A percentile compares a stretch with the other conserved stretches of the same genome.
These are phyloP conservation scores for Neoascia interrupta DNA, from an alignment of 2,888 invertebrate genomes.

Conservation along the genomic window DNA sequence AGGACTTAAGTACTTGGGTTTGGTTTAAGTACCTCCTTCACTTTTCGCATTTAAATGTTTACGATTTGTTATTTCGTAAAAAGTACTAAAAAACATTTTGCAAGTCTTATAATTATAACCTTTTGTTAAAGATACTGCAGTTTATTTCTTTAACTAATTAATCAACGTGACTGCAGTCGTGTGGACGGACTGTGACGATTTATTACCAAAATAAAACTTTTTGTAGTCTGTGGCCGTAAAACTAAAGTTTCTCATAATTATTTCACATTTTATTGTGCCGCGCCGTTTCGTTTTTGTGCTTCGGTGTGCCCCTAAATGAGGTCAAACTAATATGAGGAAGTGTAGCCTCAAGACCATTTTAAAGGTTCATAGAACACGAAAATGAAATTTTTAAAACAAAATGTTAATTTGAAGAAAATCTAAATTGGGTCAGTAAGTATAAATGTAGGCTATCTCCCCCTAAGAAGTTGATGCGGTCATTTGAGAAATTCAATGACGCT, in stretches of 20 bases:
- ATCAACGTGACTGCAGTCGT: background rate
- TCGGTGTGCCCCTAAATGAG: constrained; percentile 23
- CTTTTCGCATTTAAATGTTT: background rate
- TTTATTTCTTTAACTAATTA: constrained; percentile 4
- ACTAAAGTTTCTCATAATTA: constrained; percentile 39
- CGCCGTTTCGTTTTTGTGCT: constrained; percentile 11
- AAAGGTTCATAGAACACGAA: constrained; percentile 6
- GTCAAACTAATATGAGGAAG: constrained; percentile 41
- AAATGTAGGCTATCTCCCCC: background rate
- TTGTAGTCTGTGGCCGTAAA: constrained; percentile 8
- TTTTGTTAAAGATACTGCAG: background rate
- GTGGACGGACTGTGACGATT: no score
- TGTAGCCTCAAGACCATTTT: constrained; percentile 11
- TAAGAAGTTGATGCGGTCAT: no score
- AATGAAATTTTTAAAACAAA: constrained; percentile 5
- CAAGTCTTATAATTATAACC: constrained; percentile 10
- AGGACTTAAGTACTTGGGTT: background rate
- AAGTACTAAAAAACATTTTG: constrained; percentile 5
- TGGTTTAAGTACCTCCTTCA: background rate
- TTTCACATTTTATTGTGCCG: constrained; percentile 17
- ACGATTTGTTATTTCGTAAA: background rate
- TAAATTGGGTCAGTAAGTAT: constrained; percentile 2
- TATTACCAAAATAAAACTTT: constrained; percentile 34
- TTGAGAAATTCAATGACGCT: no score
- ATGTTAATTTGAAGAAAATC: background rate